Evolutionary conservation across 2,888 invertebrate species (phyloP), one percentile per base, ranked within the genome.

Genomic region (Pyrgus malvae): DNA sequence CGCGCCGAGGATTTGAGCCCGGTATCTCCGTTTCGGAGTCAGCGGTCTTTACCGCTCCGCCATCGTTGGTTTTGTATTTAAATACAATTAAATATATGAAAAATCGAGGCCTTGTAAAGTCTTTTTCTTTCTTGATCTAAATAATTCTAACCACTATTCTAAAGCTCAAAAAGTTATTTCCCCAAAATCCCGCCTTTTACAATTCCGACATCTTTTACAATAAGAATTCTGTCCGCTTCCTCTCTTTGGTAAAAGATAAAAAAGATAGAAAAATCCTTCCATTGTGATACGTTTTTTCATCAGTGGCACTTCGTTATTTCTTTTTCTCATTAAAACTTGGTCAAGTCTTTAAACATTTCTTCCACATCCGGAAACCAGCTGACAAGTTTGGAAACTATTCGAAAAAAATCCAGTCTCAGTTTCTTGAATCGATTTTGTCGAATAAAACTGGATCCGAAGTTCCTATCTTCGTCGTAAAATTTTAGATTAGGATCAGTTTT

Each of bases 281-380:
- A 45, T 53, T 53, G 53, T 45, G 45, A 38, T 44, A 53, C 9
- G 51, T 51, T 51, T 51, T 41, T 53, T 53, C 51, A 53, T 53
- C 51, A 53, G 29, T 5, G 23, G 2, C 5, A 27, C 35, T 35
- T 33, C 37, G 8, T 44, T 35, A 37, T 29, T 53, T 42, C 37
- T 37, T 29, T 45, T 53, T 44, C 44, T 42, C 8, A 53, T 53
- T 53, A 53, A 53, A 53, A 53, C 37, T 53, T 53, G 35, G 19
- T 21, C 44, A 35, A 19, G 51, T 35, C 37, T 37, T 48, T 37
- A 37, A 45, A 37, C 31, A 37, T 37, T 45, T 46, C 16, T n/a
- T 17, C 27, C 44, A 45, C 51, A 29, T 37, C 37, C 27, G 42
- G 50, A 41, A 41, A 53, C 37, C 21, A 29, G 51, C 37, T 53